These are phyloP conservation scores for Trichogramma dendrolimi DNA, from an alignment of 2,888 invertebrate species.

Conservation along the genomic window DNA sequence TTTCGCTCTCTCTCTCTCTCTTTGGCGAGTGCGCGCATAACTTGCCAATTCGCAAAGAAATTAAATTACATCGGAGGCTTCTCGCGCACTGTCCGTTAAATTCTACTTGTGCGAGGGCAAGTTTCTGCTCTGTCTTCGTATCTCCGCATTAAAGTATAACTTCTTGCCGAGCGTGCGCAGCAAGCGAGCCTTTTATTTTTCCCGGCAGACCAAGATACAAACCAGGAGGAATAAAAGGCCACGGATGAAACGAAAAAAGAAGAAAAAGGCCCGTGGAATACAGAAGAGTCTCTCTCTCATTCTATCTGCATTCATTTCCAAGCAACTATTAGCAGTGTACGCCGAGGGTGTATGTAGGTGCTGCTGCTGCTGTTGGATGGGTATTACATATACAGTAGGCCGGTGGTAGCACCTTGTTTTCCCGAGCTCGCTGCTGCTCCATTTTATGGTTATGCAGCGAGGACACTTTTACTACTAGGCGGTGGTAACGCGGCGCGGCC, in stretches of 20 bases:
- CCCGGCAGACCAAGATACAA: too few species aligned
- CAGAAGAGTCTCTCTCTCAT: not conserved
- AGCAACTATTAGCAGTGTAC: not conserved
- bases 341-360: too few species aligned
- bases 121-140: conserved; percentile 19
- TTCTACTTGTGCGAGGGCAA: conserved; percentile 24
- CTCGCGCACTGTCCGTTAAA: conserved; percentile 17
- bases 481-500: conserved; percentile 31
- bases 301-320: conserved; percentile 21
- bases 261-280: not conserved
- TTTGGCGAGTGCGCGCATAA: conserved; percentile 8
- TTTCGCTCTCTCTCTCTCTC: too few species aligned
- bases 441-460: conserved; percentile 47
- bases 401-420: conserved; percentile 15
- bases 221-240: too few species aligned
- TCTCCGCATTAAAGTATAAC: conserved; percentile 24
- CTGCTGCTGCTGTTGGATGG: too few species aligned
- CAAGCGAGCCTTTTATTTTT: too few species aligned
- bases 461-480: conserved; percentile 44
- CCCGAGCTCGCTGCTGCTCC: conserved; percentile 34
- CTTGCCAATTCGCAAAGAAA: conserved; percentile 27
- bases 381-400: too few species aligned
- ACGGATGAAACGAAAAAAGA: too few species aligned
- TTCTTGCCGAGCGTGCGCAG: conserved; percentile 3
- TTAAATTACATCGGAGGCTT: conserved; percentile 22